A percentile compares a stretch with the other conserved stretches of the same genome.
Conservation (phyloP, 23 tunicate genomes). For the Styela plicata region DNA sequence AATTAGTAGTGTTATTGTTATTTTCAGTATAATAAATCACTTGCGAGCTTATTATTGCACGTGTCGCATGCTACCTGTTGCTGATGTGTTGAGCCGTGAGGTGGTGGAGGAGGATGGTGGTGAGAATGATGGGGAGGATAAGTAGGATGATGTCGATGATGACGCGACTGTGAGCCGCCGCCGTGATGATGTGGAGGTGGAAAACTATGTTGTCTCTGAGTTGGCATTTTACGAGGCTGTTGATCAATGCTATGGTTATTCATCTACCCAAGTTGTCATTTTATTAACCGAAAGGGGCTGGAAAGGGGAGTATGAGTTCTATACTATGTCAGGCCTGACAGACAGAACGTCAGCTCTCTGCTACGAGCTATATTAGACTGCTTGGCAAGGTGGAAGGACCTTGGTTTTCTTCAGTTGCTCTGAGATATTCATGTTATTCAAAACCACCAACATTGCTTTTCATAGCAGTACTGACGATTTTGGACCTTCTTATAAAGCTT, state of each 20-base stretch:
- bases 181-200: slow-evolving; percentile 8
- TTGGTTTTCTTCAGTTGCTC: no score
- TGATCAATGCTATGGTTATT: neutral
- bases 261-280: neutral
- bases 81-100: neutral
- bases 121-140: slow-evolving; percentile 10
- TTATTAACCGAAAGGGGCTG: no score
- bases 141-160: neutral
- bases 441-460: no score
- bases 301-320: no score
- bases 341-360: no score
- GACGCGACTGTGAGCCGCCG: neutral
- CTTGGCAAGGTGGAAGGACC: no score
- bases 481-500: no score
- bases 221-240: slow-evolving; percentile 24
- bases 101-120: neutral
- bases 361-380: no score
- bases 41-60: neutral
- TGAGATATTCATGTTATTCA: no score
- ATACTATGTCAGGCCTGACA: no score
- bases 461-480: no score
- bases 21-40: neutral
- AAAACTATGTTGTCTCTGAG: slow-evolving; percentile 23
- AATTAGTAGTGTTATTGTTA: neutral
- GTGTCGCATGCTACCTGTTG: neutral